Evolutionary conservation across 2,888 invertebrate species (phyloP), one percentile per base, ranked within the genome.

Genomic region (Tillus elongatus): DNA sequence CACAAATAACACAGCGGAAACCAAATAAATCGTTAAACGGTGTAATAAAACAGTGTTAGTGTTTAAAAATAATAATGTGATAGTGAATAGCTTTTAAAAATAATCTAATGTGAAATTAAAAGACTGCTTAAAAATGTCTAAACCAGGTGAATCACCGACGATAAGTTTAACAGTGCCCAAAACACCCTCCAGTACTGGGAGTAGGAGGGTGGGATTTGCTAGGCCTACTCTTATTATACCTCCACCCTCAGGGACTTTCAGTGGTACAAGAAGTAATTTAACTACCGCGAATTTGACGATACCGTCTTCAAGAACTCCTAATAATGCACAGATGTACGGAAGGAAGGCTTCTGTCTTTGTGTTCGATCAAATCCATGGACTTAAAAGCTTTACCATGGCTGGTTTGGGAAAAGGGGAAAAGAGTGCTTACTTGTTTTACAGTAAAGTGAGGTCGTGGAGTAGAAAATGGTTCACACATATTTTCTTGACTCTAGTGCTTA

Each of bases 401-500:
- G 88, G 89, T 13, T 66, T 89, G 45, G 86, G 86, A 63, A 77
- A 79, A 24, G 89, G 89, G 41, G 89, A 89, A 63, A 87, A 85
- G 60, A 74, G 77, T 41, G 84, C 84, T 0, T 82, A 79, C 51
- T 85, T 83, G 75, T 66, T 85, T 43, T 86, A 86, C 58, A 79
- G 80, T 45, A 86, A 82, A 68, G 70, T 88, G 44, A 77, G 82
- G 55, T 68, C 75, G 37, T 77, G 79, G 69, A 89, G 88, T 2
- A 79, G 76, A 54, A 77, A 75, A 56, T 90, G 90, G 89, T 89
- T 91, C 59, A 90, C 90, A 26, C 90, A 91, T 65, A 77, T 88
- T 42, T 89, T 89, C 62, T 72, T 92, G 53, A 75, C 84, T 51
- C 59, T 85, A 50, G 77, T 90, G 50, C 74, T 92, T 42, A 67